phyloP scores from a whole-genome alignment of 2,113 vertebrate species.

The Tetrax tetrax region DNA sequence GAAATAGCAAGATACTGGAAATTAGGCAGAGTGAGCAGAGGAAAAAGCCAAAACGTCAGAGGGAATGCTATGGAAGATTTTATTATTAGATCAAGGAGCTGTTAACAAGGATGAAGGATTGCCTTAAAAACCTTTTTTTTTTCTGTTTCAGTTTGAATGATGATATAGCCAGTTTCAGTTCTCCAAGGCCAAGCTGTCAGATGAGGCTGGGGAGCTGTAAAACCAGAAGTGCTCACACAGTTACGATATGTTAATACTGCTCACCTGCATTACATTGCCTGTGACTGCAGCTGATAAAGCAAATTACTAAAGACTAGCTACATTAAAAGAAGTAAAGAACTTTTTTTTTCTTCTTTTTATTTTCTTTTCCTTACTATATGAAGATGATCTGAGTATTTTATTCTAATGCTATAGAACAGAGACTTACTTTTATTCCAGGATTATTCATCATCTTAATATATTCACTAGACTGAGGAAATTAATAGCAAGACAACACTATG shows the following conservation, averaged over 20 bases:
- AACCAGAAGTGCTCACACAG: not conserved
- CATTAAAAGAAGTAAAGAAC: not conserved
- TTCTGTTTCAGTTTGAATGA: not conserved
- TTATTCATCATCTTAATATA: slow-evolving; percentile 47
- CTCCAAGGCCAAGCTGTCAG: not conserved
- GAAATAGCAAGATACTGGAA: not conserved
- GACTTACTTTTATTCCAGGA: not conserved
- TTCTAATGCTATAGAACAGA: not conserved
- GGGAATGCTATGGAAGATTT: not conserved
- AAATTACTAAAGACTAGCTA: not conserved
- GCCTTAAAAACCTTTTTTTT: not conserved
- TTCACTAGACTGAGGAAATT: slow-evolving; percentile 23
- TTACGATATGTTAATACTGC: not conserved
- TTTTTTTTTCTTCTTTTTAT: not conserved
- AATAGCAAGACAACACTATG: not conserved
- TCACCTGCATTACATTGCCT: not conserved
- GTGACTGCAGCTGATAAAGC: not conserved
- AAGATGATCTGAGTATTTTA: not conserved
- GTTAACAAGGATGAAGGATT: not conserved
- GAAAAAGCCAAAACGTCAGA: not conserved
- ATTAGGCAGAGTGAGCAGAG: not conserved
- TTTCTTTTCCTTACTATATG: not conserved
- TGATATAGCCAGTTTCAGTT: not conserved
- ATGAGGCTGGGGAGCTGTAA: not conserved
- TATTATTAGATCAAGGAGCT: not conserved